These are phyloP conservation scores for Leptinotarsa defecta DNA, from an alignment of 1,140 invertebrate genomes.

Conservation along the genomic window DNA sequence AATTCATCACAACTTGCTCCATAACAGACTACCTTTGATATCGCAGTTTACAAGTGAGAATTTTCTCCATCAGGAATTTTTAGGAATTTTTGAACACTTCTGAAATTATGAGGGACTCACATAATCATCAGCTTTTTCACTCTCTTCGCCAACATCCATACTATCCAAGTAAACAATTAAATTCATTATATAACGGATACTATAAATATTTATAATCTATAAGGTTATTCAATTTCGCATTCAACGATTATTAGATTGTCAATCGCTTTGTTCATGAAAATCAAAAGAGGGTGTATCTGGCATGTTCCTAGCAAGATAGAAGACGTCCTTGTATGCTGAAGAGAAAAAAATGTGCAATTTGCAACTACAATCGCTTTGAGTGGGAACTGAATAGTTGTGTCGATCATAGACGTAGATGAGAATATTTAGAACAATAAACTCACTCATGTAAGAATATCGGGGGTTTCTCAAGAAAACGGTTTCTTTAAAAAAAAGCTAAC, in stretches of 20 bases:
- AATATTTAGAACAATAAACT: not conserved
- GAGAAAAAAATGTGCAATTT: not conserved
- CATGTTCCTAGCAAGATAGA: constrained; percentile 3
- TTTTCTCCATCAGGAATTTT: too few species aligned
- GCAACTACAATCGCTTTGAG: constrained; percentile 5
- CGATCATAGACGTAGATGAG: not conserved
- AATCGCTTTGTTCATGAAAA: constrained; percentile 8
- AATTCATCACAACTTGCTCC: too few species aligned
- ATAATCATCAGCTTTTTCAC: too few species aligned
- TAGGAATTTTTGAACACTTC: too few species aligned
- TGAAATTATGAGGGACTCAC: too few species aligned
- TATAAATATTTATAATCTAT: not conserved
- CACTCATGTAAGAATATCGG: too few species aligned
- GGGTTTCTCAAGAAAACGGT: too few species aligned
- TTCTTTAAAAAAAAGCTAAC: too few species aligned
- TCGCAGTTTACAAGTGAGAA: too few species aligned
- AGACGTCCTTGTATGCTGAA: not conserved
- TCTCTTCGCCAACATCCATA: too few species aligned
- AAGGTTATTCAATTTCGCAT: constrained; percentile 1
- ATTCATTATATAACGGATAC: not conserved
- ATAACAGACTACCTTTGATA: too few species aligned
- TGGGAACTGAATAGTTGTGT: not conserved
- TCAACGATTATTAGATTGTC: not conserved
- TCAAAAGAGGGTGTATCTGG: not conserved
- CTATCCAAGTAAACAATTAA: not conserved